Evolutionary conservation across 2,797 vertebrate species (phyloP).

Genomic region (Acropternis orthonyx): DNA sequence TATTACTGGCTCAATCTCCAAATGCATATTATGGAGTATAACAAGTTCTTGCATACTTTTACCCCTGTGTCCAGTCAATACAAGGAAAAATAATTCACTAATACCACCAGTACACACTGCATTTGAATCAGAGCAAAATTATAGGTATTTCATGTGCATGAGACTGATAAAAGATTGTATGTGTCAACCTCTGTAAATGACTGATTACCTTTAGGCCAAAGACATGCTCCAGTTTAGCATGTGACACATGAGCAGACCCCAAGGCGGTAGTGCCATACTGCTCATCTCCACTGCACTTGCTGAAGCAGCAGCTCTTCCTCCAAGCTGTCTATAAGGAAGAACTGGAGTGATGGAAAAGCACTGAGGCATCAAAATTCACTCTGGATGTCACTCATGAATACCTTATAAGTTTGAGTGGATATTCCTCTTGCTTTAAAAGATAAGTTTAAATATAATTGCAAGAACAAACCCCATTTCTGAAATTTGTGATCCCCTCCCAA

Average conservation of each 20-base stretch:
- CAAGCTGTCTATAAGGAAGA: neutral
- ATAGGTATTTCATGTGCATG: fast-evolving
- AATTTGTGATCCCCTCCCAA: neutral
- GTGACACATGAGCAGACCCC: fast-evolving
- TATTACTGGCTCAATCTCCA: neutral
- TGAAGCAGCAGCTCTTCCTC: neutral
- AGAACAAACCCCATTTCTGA: neutral
- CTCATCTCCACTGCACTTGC: neutral
- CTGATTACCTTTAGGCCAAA: neutral
- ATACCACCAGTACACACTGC: neutral
- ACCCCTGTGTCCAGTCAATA: neutral
- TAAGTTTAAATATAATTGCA: neutral
- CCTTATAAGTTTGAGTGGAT: neutral
- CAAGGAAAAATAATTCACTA: neutral
- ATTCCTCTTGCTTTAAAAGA: neutral
- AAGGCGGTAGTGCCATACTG: neutral
- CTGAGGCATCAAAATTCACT: neutral
- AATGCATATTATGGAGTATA: neutral
- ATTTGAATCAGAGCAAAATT: neutral
- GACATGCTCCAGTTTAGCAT: neutral
- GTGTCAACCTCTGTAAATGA: neutral
- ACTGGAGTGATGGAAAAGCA: neutral
- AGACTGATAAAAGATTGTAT: neutral
- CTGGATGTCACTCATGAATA: neutral
- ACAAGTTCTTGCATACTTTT: neutral